Conservation (phyloP, 2,113 vertebrate genomes). For the Tachysurus vachellii region DNA sequence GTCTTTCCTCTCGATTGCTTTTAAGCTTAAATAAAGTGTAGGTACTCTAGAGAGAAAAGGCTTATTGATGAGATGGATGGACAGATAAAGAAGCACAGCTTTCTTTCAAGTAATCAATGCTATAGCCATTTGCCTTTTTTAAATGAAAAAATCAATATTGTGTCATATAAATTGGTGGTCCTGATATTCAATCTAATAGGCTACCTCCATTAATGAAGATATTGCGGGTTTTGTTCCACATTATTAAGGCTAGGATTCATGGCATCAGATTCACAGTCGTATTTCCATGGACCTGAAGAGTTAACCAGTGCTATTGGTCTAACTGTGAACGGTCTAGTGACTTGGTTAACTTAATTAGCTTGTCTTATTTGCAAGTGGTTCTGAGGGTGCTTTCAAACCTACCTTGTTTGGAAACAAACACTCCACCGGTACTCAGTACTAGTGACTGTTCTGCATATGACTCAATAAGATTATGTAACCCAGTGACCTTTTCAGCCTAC, state of each 20-base stretch:
- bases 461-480: neutral
- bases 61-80: slow-evolving; percentile 7
- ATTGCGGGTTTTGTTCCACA: slow-evolving; percentile 11
- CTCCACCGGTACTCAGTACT: neutral
- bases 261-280: slow-evolving; percentile 11
- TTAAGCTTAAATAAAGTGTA: slow-evolving; percentile 6
- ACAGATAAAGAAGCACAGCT: neutral
- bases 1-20: neutral
- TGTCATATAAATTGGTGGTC: slow-evolving; percentile 8
- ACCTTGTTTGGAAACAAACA: neutral
- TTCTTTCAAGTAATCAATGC: slow-evolving; percentile 1
- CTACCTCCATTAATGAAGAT: slow-evolving; percentile 12
- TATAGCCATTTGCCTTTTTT: neutral
- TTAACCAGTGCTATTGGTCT: neutral
- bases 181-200: slow-evolving; percentile 6
- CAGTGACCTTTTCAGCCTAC: neutral
- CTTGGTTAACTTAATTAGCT: neutral
- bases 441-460: neutral
- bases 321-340: neutral
- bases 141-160: slow-evolving; percentile 26
- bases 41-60: slow-evolving; percentile 13
- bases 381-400: neutral
- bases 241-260: neutral
- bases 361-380: slow-evolving; percentile 9
- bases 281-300: neutral